Evolutionary conservation across 2,888 invertebrate species (phyloP).

Genomic region (Caenorhabditis imperialis): DNA sequence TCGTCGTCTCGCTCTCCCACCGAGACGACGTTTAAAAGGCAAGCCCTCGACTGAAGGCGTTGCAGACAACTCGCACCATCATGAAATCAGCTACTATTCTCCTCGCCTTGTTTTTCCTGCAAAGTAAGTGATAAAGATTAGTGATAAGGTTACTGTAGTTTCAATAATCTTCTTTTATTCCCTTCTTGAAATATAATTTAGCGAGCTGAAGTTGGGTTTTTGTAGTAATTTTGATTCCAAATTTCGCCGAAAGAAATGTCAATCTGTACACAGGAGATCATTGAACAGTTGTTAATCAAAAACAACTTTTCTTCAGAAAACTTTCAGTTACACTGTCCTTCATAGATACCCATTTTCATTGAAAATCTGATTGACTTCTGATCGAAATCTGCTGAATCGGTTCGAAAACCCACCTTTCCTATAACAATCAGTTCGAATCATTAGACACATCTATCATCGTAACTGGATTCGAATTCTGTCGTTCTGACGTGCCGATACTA

Average conservation of each 20-base stretch:
- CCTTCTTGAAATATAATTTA: background rate
- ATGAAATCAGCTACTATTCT: constrained; percentile 27
- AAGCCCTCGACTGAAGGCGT: constrained; percentile 15
- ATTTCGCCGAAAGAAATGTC: no score
- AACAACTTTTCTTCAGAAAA: no score
- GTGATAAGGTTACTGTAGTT: background rate
- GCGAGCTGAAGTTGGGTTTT: no score
- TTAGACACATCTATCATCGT: constrained; percentile 26
- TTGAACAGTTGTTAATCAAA: no score
- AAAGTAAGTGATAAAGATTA: constrained; percentile 28
- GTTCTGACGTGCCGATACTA: background rate
- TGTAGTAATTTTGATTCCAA: no score
- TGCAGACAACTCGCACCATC: constrained; percentile 23
- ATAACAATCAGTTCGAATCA: constrained; percentile 9
- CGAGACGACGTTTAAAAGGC: constrained; percentile 48
- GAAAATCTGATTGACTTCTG: constrained; percentile 2
- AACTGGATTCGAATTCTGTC: background rate
- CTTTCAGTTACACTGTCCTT: no score
- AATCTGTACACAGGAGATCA: no score
- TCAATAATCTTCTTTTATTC: background rate
- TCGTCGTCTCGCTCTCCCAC: constrained; percentile 36
- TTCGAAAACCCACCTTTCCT: constrained; percentile 1
- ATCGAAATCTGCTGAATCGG: constrained; percentile 14
- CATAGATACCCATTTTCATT: background rate
- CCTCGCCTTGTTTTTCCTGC: constrained; percentile 14